A percentile compares a stretch with the other conserved stretches of the same genome.
phyloP scores from a whole-genome alignment of 1,140 invertebrate genomes.

The Meloidogyne hapla region DNA sequence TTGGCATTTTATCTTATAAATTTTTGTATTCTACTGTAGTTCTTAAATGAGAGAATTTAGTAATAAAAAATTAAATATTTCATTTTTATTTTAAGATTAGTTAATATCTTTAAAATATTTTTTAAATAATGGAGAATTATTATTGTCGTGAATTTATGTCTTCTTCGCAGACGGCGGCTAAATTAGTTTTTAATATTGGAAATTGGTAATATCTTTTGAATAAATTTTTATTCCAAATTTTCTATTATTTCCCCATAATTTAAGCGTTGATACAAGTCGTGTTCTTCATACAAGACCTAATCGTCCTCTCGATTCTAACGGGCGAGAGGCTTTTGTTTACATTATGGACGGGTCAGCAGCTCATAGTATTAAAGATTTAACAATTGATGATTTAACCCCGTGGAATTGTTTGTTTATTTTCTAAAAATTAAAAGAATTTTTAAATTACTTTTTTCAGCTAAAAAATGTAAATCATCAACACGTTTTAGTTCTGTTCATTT shows the following conservation, averaged over 20 bases:
- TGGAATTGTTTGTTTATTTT: slow-evolving; percentile 32
- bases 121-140: slow-evolving; percentile 35
- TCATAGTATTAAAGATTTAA: slow-evolving; percentile 33
- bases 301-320: slow-evolving; percentile 31
- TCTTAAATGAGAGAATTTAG: too few relatives aligned
- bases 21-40: too few relatives aligned
- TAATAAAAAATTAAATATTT: too few relatives aligned
- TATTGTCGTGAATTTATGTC: slow-evolving; percentile 33
- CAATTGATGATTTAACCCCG: slow-evolving; percentile 37
- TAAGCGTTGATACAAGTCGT: slow-evolving; percentile 30
- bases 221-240: background rate
- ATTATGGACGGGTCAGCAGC: slow-evolving; percentile 29
- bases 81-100: too few relatives aligned
- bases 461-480: slow-evolving; percentile 39
- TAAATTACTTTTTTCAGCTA: slow-evolving; percentile 23
- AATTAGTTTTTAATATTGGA: slow-evolving; percentile 37
- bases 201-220: slow-evolving; percentile 28
- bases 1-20: too few relatives aligned
- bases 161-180: slow-evolving; percentile 26
- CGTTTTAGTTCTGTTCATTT: slow-evolving; percentile 31
- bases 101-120: too few relatives aligned
- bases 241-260: background rate
- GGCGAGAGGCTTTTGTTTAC: slow-evolving; percentile 34
- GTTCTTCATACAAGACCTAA: slow-evolving; percentile 31
- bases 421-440: background rate